These are phyloP conservation scores for Echeneis naucrates DNA, from an alignment of 2,797 vertebrate species.

Conservation along the genomic window DNA sequence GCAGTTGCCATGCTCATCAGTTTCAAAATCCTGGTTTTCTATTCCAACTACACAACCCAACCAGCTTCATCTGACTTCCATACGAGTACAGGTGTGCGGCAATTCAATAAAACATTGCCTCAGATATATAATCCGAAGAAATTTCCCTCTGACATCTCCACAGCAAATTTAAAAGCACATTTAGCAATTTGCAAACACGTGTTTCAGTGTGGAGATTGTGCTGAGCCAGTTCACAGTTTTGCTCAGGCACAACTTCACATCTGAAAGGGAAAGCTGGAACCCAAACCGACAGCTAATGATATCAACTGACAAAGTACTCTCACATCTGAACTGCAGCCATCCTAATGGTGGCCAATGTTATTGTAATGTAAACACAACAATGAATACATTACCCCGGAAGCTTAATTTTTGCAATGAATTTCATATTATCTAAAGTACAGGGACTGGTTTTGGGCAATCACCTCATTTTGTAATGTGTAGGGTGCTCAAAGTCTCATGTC, in stretches of 20 bases:
- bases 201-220: background rate
- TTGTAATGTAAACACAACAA: background rate
- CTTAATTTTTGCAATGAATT: constrained; percentile 1
- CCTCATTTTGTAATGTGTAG: background rate
- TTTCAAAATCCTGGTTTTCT: background rate
- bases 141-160: background rate
- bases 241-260: background rate
- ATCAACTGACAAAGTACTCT: background rate
- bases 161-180: background rate
- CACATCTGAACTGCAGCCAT: background rate
- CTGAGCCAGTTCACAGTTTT: background rate
- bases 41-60: background rate
- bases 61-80: background rate
- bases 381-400: background rate
- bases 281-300: background rate
- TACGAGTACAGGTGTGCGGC: background rate
- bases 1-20: background rate
- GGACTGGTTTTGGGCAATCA: background rate
- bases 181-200: background rate
- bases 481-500: background rate
- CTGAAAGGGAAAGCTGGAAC: background rate
- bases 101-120: background rate
- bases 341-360: background rate
- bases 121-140: background rate
- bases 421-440: background rate